Evolutionary conservation across 1,140 invertebrate genomes (phyloP), one percentile per base, ranked within the genome.

Genomic region (Brevipalpus yothersi): DNA sequence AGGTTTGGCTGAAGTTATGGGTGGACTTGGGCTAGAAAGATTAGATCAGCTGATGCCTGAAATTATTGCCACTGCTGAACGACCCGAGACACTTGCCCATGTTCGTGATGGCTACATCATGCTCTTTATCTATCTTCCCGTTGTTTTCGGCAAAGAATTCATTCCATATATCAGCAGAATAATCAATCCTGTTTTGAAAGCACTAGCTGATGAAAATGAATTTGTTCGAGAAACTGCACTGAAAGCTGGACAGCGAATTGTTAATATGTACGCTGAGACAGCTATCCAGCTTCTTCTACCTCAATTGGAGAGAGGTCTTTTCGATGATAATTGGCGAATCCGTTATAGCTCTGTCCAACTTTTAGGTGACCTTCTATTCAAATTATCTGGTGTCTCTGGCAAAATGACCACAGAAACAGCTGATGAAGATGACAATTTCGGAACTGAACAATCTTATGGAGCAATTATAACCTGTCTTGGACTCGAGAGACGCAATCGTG

Each of bases 81-180:
- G 86, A 60, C 81, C 81, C 1, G 92, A 97, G 71, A 90, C 97
- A 64, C 87, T 90, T 13, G 87, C 94, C 1, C 89, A 96, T 71
- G 92, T 98, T 0, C 89, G 95, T 67, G 95, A 99, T 75, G 95
- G 95, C 39, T 99, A 98, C 72, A 95, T 99, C 54, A 95, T 98
- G 88, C 91, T 99, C 86, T 99, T 96, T 71, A 98, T 98, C 69
- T 99, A 97, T 71, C 86, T 99, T 81, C 95, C 95, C 1, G 82
- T 83, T 61, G 90, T 92, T 1, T 97, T 99, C 73, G 88, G 84
- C 2, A 80, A 83, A 55, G 87, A 92, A 67, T 99, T 99, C 70
- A 85, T 86, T 8, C 84, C 84, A 0, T 99, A 96, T 70, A 93
- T 99, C 66, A 88, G 90, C 0, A 84, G 90, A 69, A 95, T 98